Base-by-base conservation (phyloP, 2,797 vertebrate genomes). In the Tolypeutes matacus region DNA sequence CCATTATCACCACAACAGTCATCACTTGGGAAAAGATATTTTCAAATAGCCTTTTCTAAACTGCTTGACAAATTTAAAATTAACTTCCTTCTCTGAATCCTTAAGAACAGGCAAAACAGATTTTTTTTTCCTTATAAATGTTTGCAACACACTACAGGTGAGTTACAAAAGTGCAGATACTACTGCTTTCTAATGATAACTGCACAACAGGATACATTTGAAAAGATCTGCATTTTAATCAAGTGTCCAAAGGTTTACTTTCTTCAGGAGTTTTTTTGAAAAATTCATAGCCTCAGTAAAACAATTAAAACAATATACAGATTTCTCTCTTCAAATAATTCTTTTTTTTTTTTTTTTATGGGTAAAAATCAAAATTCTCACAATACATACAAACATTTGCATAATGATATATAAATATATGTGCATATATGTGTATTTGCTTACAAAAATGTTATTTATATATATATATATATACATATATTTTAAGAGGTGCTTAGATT, bases 321-420 rank as follows among this genome's bases (percentile, higher is more conserved):
- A 53, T 75, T 72, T 86, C 18, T 83, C 1, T 92, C 42, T 21
- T 95, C 80, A 42, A 95, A 70, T 92, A 70, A 81, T 86, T 18
- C n/a, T n/a, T n/a, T n/a, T n/a, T n/a, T n/a, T n/a, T n/a, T n/a
- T n/a, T n/a, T n/a, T n/a, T n/a, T n/a, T n/a, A n/a, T n/a, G n/a
- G n/a, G n/a, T n/a, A n/a, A n/a, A n/a, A n/a, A n/a, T n/a, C n/a
- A n/a, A n/a, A n/a, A n/a, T n/a, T n/a, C n/a, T n/a, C n/a, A n/a
- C n/a, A n/a, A n/a, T n/a, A n/a, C n/a, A n/a, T n/a, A n/a, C n/a
- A n/a, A n/a, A n/a, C n/a, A n/a, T n/a, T n/a, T n/a, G n/a, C n/a
- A n/a, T n/a, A n/a, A n/a, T n/a, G n/a, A n/a, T n/a, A n/a, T n/a
- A n/a, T n/a, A n/a, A n/a, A n/a, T n/a, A n/a, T n/a, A n/a, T n/a